Evolutionary conservation across 2,888 invertebrate genomes (phyloP), one percentile per base, ranked within the genome.

Genomic region (Philereme vetulata): DNA sequence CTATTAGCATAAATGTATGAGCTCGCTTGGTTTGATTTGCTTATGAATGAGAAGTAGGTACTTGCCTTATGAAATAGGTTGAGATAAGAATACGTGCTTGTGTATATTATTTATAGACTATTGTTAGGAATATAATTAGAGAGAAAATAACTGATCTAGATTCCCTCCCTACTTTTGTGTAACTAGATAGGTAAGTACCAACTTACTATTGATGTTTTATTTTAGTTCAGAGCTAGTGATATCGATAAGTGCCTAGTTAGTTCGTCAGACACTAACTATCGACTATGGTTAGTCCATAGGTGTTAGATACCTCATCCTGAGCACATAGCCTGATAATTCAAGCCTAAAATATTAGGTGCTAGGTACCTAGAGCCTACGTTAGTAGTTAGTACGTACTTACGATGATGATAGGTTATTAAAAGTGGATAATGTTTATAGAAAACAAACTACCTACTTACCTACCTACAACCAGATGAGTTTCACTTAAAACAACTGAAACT

Each of bases 401-500:
- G 42, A 5, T 3, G 44, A 6, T 11, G 21, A 44, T 5, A 42
- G 4, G 42, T 42, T 4, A n/a, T n/a, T n/a, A 21, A 7, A 48
- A n/a, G 34, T 54, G n/a, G 47, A 47, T 42, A 10, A 6, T 47
- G 40, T 44, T 35, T 36, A 32, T 10, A 55, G 36, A 56, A 52
- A 48, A 50, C 11, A 10, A 33, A 35, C 11, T 40, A 51, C 47
- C 44, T 50, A 61, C 36, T 40, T 34, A 21, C 21, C 44, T 50
- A 61, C 36, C 44, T 34, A 21, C 21, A 21, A 21, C 21, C 21
- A 6, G 11, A 49, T 34, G n/a, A 51, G 48, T 58, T 48, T 50
- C 48, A 57, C 56, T 21, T 33, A 11, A 53, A 58, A 42, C 34
- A 55, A 35, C 36, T 7, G 43, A 56, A 61, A 56, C 40, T 61